These are phyloP conservation scores for Hemibagrus wyckioides DNA, from an alignment of 2,113 vertebrate species.

Conservation along the genomic window DNA sequence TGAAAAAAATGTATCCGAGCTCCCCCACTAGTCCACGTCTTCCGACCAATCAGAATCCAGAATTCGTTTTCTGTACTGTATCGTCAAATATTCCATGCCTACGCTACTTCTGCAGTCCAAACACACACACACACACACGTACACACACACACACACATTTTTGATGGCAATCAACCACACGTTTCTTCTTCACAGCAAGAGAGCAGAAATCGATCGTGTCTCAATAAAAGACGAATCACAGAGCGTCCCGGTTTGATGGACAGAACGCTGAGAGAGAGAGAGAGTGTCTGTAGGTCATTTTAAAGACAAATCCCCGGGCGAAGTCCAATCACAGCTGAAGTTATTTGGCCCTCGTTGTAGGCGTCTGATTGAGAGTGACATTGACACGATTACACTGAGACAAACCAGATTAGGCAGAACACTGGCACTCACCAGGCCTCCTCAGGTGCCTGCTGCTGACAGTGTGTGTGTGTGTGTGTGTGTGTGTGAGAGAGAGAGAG, in stretches of 20 bases:
- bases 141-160: background rate
- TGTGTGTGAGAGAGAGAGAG: conserved; percentile 27
- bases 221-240: conserved; percentile 61
- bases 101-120: background rate
- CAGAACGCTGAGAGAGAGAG: conserved; percentile 56
- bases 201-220: conserved; percentile 65
- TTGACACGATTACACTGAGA: conserved; percentile 78
- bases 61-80: background rate
- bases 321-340: conserved; percentile 71
- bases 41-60: background rate
- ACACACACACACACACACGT: background rate
- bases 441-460: conserved; percentile 56
- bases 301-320: conserved; percentile 69
- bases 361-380: conserved; percentile 81
- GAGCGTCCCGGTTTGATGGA: conserved; percentile 69
- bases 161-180: conserved; percentile 49
- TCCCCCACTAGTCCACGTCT: no score
- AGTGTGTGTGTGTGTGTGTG: conserved; percentile 26
- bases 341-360: conserved; percentile 78
- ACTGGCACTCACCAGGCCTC: conserved; percentile 61
- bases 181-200: conserved; percentile 59
- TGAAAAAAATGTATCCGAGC: no score
- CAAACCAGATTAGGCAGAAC: conserved; percentile 81
- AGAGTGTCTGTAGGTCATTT: conserved; percentile 74
- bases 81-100: background rate